Evolutionary conservation across 1,140 invertebrate species (phyloP), one percentile per base, ranked within the genome.

Genomic region (Brachionus asplanchnoidis): DNA sequence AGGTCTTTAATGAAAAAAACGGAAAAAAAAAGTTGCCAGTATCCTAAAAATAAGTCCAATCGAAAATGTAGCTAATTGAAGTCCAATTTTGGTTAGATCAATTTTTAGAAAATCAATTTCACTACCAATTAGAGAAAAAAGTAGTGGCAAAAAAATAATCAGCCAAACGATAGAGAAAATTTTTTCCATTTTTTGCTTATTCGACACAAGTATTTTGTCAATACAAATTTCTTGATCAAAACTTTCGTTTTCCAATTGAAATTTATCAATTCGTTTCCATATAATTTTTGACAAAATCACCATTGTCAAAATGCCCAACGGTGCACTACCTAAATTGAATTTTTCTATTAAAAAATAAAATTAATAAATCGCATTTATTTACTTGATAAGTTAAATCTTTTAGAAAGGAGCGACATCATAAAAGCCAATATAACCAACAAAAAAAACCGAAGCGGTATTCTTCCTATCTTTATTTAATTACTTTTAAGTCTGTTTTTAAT

Each of bases 131-230:
- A 97, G 90, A 26, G 93, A 93, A 89, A 98, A 98, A 1, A 98
- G 91, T 86, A 97, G 93, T 0, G 95, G 95, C 89, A 97, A 95
- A 87, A 96, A 96, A 85, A 97, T 93, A 93, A 95, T 94, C 14
- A 9, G 14, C 96, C 96, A 97, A 87, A 97, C 93, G 70, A 95
- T 94, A n/a, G 86, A 94, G 85, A 96, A 95, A 9, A 94, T 93
- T 0, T 93, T 94, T 0, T 93, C 93, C 0, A 95, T 94, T 0
- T 94, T 93, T 88, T 95, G 95, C 92, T 93, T 87, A n/a, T n/a
- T n/a, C n/a, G n/a, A n/a, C n/a, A n/a, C n/a, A n/a, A n/a, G n/a
- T n/a, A n/a, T n/a, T n/a, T n/a, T n/a, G 26, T 75, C 40, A 23
- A 44, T 8, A 6, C 17, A 75, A 44, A 75, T 32, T 23, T 46